These are phyloP conservation scores for Sebastolobus alascanus DNA, from an alignment of 2,797 vertebrate genomes.

Conservation along the genomic window DNA sequence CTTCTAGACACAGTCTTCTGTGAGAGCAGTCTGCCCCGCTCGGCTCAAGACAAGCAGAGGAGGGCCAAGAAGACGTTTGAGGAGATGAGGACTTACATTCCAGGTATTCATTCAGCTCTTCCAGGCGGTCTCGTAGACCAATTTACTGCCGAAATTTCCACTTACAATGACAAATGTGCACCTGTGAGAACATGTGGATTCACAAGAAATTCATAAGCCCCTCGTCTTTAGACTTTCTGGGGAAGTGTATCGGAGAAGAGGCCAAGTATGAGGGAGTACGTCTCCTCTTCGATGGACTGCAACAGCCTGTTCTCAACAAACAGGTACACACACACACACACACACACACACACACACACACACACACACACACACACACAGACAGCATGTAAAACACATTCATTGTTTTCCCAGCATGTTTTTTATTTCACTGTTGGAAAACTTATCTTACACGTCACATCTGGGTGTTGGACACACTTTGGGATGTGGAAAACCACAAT, in stretches of 20 bases:
- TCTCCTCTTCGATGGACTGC: slow-evolving; percentile 94
- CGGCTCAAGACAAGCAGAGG: slow-evolving; percentile 90
- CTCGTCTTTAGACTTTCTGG: slow-evolving; percentile 88
- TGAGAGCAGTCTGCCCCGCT: slow-evolving; percentile 92
- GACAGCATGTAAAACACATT: not conserved
- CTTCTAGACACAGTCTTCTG: slow-evolving; percentile 94
- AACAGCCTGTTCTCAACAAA: slow-evolving; percentile 98
- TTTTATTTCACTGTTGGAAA: not conserved
- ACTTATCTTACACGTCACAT: not conserved
- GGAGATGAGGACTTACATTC: slow-evolving; percentile 97
- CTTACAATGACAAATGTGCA: not conserved
- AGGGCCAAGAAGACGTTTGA: slow-evolving; percentile 95
- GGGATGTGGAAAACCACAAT: not conserved
- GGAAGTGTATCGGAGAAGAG: slow-evolving; percentile 96
- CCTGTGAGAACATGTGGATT: not conserved
- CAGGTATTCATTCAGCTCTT: slow-evolving; percentile 83
- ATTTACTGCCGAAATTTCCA: not conserved
- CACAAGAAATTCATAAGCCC: not conserved
- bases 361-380: not conserved
- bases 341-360: not conserved
- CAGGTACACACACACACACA: slow-evolving; percentile 85
- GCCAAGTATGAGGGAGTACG: slow-evolving; percentile 93
- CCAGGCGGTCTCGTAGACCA: not conserved
- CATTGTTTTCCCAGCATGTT: not conserved
- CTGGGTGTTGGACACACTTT: no score